A percentile compares a stretch with the other conserved stretches of the same genome.
Evolutionary conservation across 2,888 invertebrate species (phyloP).

Genomic region (Parnassius mnemosyne): DNA sequence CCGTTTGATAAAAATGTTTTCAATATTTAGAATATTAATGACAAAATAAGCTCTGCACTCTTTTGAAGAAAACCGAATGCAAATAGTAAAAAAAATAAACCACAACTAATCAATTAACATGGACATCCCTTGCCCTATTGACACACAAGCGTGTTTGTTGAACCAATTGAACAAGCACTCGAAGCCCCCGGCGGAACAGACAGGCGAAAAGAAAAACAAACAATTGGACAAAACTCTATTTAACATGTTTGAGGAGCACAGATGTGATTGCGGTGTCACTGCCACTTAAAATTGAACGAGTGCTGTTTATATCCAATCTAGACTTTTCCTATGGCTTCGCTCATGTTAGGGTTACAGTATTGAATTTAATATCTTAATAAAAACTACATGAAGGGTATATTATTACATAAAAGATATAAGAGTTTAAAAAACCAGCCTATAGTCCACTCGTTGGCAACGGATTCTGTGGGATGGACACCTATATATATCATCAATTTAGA

Average conservation of each 20-base stretch:
- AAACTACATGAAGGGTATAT: no score
- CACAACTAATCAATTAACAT: conserved; percentile 24
- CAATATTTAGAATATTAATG: background rate
- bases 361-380: no score
- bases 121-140: conserved; percentile 25
- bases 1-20: no score
- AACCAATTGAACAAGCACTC: conserved; percentile 38
- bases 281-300: conserved; percentile 25
- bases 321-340: no score
- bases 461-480: no score
- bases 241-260: conserved; percentile 42
- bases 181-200: conserved; percentile 46
- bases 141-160: conserved; percentile 35
- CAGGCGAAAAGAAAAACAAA: conserved; percentile 49
- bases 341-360: no score
- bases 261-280: conserved; percentile 40
- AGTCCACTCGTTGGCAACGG: no score
- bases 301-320: conserved; percentile 7
- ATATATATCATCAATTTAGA: no score
- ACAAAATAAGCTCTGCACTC: background rate
- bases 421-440: no score
- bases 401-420: no score
- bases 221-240: conserved; percentile 38
- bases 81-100: conserved; percentile 16
- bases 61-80: background rate